These are phyloP conservation scores for Miniopterus natalensis DNA, from an alignment of 2,113 vertebrate species.

Conservation along the genomic window DNA sequence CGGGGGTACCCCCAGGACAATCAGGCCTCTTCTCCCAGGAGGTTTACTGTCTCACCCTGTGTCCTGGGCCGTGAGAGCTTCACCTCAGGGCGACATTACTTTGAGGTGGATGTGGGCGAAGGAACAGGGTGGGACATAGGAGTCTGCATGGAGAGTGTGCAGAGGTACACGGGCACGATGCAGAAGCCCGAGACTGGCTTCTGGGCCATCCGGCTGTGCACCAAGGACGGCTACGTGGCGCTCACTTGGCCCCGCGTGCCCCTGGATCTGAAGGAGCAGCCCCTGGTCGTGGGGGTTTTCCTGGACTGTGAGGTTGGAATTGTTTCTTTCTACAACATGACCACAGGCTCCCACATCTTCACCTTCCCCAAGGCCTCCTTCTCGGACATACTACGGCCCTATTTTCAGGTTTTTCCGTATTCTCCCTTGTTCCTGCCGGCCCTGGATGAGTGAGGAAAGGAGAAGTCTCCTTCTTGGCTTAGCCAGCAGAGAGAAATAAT, in stretches of 20 bases:
- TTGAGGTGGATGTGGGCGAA: slow-evolving; percentile 78
- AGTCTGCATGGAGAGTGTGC: slow-evolving; percentile 54
- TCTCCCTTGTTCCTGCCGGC: slow-evolving; percentile 61
- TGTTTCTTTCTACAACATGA: slow-evolving; percentile 65
- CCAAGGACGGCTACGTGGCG: not conserved
- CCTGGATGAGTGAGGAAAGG: not conserved
- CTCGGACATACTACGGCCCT: slow-evolving; percentile 11
- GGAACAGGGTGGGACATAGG: slow-evolving; percentile 71
- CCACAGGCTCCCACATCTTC: slow-evolving; percentile 62
- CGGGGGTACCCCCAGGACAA: not conserved
- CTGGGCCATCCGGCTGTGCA: slow-evolving; percentile 55
- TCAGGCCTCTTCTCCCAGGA: not conserved
- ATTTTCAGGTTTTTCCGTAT: slow-evolving; percentile 55
- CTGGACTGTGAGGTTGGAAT: slow-evolving; percentile 50
- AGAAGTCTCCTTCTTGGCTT: not conserved
- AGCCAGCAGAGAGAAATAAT: not conserved
- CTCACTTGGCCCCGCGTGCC: not conserved
- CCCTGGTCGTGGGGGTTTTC: slow-evolving; percentile 53
- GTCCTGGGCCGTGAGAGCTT: slow-evolving; percentile 75
- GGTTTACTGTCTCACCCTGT: slow-evolving; percentile 38
- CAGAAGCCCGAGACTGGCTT: slow-evolving; percentile 38
- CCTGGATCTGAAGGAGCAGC: not conserved
- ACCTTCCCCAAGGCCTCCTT: slow-evolving; percentile 66
- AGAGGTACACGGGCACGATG: not conserved
- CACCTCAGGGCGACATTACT: slow-evolving; percentile 68